phyloP scores from a whole-genome alignment of 2,888 invertebrate genomes.

The Odontocolon sp. region DNA sequence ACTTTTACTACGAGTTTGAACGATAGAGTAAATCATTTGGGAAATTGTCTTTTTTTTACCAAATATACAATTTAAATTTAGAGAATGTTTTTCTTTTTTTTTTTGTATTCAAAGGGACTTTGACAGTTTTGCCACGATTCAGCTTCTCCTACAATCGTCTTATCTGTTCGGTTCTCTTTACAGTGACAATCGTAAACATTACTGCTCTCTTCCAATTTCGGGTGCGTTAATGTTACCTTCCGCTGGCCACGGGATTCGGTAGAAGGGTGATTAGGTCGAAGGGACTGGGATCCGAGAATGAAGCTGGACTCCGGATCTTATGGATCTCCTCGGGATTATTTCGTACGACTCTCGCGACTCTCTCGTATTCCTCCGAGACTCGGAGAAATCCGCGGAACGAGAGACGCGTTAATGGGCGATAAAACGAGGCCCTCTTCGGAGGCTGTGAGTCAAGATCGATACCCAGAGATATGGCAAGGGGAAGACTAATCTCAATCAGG shows the following conservation, averaged over 20 bases:
- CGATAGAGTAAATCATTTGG: too few relatives aligned
- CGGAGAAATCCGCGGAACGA: conserved; percentile 42
- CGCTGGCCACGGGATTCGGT: conserved; percentile 31
- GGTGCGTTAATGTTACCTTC: conserved; percentile 53
- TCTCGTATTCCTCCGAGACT: conserved; percentile 35
- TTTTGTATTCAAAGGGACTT: too few relatives aligned
- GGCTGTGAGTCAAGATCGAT: conserved; percentile 29
- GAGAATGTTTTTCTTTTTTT: too few relatives aligned
- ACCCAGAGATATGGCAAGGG: not conserved
- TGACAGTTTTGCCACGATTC: conserved; percentile 51
- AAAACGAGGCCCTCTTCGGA: conserved; percentile 51
- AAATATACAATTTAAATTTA: too few relatives aligned
- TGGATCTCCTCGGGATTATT: conserved; percentile 26
- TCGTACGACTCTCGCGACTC: conserved; percentile 32
- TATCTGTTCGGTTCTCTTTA: conserved; percentile 27
- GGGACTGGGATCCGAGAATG: conserved; percentile 7
- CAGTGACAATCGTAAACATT: conserved; percentile 55
- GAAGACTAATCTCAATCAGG: conserved; percentile 5
- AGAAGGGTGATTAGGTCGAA: conserved; percentile 44
- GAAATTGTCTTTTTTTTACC: too few relatives aligned
- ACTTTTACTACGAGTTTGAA: too few relatives aligned
- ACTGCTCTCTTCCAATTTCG: conserved; percentile 49
- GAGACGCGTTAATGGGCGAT: conserved; percentile 57
- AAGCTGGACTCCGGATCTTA: conserved; percentile 18
- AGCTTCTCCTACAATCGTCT: conserved; percentile 3